Percentiles rank a stretch among this genome's conserved stretches.
These are phyloP conservation scores for Plutella xylostella DNA, from an alignment of 2,888 invertebrate genomes.

Conservation along the genomic window DNA sequence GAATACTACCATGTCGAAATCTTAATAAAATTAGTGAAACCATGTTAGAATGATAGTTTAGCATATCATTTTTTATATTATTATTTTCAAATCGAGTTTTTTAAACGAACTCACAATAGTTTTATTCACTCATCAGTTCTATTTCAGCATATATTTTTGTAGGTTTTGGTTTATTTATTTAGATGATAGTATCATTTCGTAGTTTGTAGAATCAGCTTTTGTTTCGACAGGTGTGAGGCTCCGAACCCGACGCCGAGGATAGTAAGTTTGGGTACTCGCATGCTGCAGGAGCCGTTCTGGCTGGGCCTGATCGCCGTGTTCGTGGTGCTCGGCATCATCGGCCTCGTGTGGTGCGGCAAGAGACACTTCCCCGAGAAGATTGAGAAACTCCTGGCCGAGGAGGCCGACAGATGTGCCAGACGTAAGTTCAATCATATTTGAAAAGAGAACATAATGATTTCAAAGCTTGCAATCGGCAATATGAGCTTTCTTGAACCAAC, in stretches of 20 bases:
- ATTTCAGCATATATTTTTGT: too few relatives aligned
- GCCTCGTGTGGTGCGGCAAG: slow-evolving; percentile 86
- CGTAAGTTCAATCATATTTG: slow-evolving; percentile 65
- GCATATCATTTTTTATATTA: too few relatives aligned
- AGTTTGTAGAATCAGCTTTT: slow-evolving; percentile 16
- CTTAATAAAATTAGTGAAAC: too few relatives aligned
- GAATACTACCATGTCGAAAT: too few relatives aligned
- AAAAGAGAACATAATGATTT: too few relatives aligned
- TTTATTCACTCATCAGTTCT: too few relatives aligned
- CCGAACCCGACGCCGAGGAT: slow-evolving; percentile 66
- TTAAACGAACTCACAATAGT: too few relatives aligned
- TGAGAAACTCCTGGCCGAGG: slow-evolving; percentile 84
- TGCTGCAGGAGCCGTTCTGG: slow-evolving; percentile 92
- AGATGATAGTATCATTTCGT: neutral
- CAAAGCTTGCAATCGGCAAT: too few relatives aligned
- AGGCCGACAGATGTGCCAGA: slow-evolving; percentile 78
- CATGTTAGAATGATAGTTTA: too few relatives aligned
- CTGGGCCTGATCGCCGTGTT: slow-evolving; percentile 87
- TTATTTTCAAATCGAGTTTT: too few relatives aligned
- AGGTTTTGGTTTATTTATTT: too few relatives aligned
- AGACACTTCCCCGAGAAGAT: slow-evolving; percentile 89
- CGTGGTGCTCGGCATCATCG: slow-evolving; percentile 81
- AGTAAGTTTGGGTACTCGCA: slow-evolving; percentile 76
- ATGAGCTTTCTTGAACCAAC: too few relatives aligned
- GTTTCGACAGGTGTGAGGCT: slow-evolving; percentile 77